These are phyloP conservation scores for Eulemur macaco DNA, from an alignment of 2,113 vertebrate species.

Conservation along the genomic window DNA sequence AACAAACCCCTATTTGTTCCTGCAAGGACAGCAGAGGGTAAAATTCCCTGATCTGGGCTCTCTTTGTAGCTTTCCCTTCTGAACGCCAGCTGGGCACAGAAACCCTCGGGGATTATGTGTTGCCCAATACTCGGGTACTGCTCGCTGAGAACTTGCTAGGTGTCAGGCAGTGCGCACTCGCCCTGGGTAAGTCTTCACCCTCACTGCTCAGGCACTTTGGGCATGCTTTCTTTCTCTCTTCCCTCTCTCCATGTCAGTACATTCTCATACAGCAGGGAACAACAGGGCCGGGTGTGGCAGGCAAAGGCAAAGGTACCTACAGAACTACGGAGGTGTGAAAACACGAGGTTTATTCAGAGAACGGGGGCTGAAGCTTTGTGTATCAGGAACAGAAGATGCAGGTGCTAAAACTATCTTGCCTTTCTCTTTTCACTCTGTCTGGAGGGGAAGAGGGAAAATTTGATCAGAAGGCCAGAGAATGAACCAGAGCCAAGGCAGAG, in stretches of 20 bases:
- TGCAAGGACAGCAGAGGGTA: not conserved
- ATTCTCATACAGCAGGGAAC: not conserved
- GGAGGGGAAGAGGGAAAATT: not conserved
- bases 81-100: not conserved
- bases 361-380: not conserved
- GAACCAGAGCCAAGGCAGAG: not conserved
- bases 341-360: constrained; percentile 42
- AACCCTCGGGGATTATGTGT: not conserved
- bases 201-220: not conserved
- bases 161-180: not conserved
- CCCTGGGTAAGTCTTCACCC: not conserved
- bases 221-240: not conserved
- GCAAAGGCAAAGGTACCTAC: not conserved
- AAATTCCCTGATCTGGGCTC: not conserved
- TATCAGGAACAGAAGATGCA: not conserved
- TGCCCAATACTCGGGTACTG: not conserved
- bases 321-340: constrained; percentile 29
- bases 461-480: not conserved
- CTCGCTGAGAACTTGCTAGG: not conserved
- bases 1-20: not conserved
- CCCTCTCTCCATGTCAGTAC: not conserved
- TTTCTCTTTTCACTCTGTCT: not conserved
- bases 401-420: not conserved
- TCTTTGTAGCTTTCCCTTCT: not conserved
- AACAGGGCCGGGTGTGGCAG: not conserved